These are phyloP conservation scores for Tamias sibiricus DNA, from an alignment of 2,113 vertebrate genomes.

Conservation along the genomic window DNA sequence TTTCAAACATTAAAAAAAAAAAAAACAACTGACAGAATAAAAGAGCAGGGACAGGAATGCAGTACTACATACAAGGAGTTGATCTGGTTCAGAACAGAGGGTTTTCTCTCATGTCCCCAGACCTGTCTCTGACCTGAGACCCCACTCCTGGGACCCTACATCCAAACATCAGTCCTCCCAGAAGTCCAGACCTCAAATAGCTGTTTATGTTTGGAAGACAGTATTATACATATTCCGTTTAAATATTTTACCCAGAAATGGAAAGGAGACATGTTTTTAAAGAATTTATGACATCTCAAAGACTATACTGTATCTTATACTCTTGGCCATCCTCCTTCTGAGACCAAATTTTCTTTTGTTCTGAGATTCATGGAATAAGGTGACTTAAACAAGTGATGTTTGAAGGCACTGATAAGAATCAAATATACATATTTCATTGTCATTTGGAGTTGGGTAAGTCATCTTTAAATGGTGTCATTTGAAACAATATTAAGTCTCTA, in stretches of 20 bases:
- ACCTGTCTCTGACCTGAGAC: background rate
- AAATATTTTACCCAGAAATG: background rate
- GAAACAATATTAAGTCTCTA: background rate
- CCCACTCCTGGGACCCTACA: background rate
- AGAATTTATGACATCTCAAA: background rate
- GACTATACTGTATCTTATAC: background rate
- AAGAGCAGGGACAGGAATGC: background rate
- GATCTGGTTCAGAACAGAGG: background rate
- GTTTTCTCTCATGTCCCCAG: background rate
- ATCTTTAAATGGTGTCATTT: background rate
- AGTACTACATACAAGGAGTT: background rate
- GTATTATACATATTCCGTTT: background rate
- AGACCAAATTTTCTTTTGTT: background rate
- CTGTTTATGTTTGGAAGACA: background rate
- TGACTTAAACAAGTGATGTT: background rate
- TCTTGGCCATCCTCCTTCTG: background rate
- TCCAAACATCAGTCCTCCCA: background rate
- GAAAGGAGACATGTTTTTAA: background rate
- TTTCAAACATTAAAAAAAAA: background rate
- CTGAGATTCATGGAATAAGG: background rate
- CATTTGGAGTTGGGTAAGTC: background rate
- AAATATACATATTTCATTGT: background rate
- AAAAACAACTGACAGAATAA: background rate
- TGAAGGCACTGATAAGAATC: background rate
- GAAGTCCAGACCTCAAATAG: background rate